Evolutionary conservation across 1,140 invertebrate genomes (phyloP), one percentile per base, ranked within the genome.

Genomic region (Melipona quadrifasciata): DNA sequence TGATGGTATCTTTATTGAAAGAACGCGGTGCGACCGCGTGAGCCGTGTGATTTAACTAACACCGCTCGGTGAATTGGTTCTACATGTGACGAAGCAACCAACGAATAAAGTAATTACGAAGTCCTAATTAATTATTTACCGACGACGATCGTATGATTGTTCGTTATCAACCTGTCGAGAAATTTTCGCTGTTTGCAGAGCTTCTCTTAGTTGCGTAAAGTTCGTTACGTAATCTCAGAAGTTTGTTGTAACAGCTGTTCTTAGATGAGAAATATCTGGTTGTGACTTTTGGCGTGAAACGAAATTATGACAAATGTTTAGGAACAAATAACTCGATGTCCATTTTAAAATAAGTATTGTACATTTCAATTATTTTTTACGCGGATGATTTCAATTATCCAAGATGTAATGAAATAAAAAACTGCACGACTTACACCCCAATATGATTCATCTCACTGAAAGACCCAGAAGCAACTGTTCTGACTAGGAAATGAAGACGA

Each of bases 31-130:
- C 65, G 47, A 47, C 21, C 27, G 24, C 74, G 65, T 74, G 34
- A 70, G 39, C 51, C 51, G 51, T 19, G 34, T 78, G 64, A 83
- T 70, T 83, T 83, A 83, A 83, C 81, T 74, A 70, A 78, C 58
- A n/a, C 57, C 58, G 58, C 17, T 68, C 39, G 81, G 53, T 83
- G 71, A 83, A 83, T 83, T 83, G 74, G 55, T 71, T 51, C 64
- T 83, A 19, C 74, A 39, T 78, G 74, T 70, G 74, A 75, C 47
- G 72, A 74, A 27, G n/a, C 17, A 65, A 65, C 27, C 17, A 31
- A 31, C n/a, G 64, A 27, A 65, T 65, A 39, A 65, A 21, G 16
- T 75, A 82, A 27, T 57, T 55, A 55, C 58, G 58, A 75, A 58
- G 27, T 65, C 47, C 57, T 75, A 53, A 75, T 82, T 82, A 82